Base-by-base conservation (phyloP, 2,113 vertebrate genomes). In the Panurus biarmicus region DNA sequence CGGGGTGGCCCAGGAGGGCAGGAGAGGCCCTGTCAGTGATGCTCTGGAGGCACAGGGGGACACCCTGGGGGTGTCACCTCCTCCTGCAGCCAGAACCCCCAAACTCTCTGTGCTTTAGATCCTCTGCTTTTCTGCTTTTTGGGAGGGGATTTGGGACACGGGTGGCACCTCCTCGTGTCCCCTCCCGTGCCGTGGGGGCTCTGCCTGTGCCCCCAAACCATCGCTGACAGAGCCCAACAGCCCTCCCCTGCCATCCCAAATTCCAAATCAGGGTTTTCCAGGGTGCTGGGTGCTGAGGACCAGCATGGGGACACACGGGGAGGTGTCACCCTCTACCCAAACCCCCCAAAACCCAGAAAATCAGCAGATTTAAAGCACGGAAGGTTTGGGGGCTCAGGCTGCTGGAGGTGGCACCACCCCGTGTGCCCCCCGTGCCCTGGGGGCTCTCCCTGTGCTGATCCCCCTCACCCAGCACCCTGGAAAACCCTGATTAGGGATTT, bases 401-500 rank as follows among this genome's bases (percentile, higher is more conserved):
- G 40, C 40, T 42, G 40, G 40, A 42, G 40, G 40, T 42, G 40
- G 40, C 40, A 42, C 40, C 40, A 42, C 40, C 40, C 40, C 40
- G 40, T 42, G 40, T 14, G 12, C 40, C 15, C 40, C 40, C 40
- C 40, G 40, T 42, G 40, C 40, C 40, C 40, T 42, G 40, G 40
- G 40, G 40, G 15, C 40, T 42, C 40, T 42, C 40, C 40, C 9
- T 6, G 29, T 19, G 29, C 1, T 33, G 0, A 6, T 19, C 21
- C 29, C 36, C 8, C 22, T 54, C 50, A 2, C 21, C 11, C 4
- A 14, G 12, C 3, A 7, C 16, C 29, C 28, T 0, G 8, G 71
- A 8, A 84, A 25, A 2, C 0, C 1, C 85, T 69, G 36, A 11
- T 45, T 11, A 1, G 29, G 22, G 6, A 33, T 51, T 24, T 48